Evolutionary conservation across 2,888 invertebrate genomes (phyloP), one percentile per base, ranked within the genome.

Genomic region (Dysmachus trigonus): DNA sequence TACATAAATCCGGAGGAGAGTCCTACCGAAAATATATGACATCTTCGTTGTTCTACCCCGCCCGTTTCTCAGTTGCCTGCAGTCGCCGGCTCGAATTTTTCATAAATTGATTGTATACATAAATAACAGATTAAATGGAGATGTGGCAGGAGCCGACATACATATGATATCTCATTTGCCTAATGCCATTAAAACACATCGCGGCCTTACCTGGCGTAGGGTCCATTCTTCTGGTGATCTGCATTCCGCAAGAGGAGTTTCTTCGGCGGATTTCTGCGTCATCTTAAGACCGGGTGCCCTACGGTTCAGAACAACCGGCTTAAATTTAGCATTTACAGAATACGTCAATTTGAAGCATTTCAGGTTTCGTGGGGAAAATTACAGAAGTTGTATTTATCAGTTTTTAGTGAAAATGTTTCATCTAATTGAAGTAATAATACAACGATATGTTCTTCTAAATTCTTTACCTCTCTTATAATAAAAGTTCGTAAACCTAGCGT

Each of bases 31-130:
- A 85, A 85, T 62, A 85, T 77, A 62, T 79, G 85, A 85, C 85
- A 85, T 77, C 53, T 53, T 5, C 18, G 18, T 2, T 2, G 33
- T 33, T 62, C 62, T 53, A 10, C 33, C 13, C 30, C 41, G 27
- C 41, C 77, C 31, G 27, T 71, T 6, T 41, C 81, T 7, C 15
- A 4, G 71, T n/a, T 41, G 47, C 30, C 22, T 31, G 38, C 8
- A n/a, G 83, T 18, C 83, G n/a, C 35, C 22, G 72, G 27, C 53
- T 86, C 86, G 86, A 81, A 85, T 86, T 81, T 62, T 62, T 86
- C 86, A 85, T 85, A 86, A 86, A 86, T 87, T 87, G 87, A 87
- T 87, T 87, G 87, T 82, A 87, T 87, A 87, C 87, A 87, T 87
- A 87, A 87, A 87, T 87, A 87, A 86, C 72, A n/a, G 79, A 86